Base-by-base conservation (phyloP, 2,797 vertebrate genomes). In the Halcyon chelicuti region DNA sequence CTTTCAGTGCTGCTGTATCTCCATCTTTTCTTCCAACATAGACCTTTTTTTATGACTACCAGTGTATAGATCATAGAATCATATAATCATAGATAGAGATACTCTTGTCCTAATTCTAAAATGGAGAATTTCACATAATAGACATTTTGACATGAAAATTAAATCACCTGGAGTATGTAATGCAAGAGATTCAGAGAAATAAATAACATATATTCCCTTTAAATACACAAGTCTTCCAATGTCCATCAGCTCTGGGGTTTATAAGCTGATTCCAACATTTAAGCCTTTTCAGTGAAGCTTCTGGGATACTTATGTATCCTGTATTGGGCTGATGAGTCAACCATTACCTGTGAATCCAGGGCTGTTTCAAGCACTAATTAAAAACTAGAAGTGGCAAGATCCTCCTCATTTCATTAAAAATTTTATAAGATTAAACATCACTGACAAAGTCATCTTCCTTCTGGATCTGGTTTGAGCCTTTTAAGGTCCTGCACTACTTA, bases 151-250 rank as follows among this genome's bases (percentile, higher is more conserved):
- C 84, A 89, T 57, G 33, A 86, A 80, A 91, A 93, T 68, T 75
- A 82, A 94, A 88, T 93, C 85, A 91, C 60, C n/a, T 68, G 49
- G 21, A 75, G 28, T 74, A 57, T 12, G 12, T 42, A 26, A 35
- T 78, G 74, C 65, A n/a, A 73, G 66, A 89, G n/a, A 92, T 62
- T 84, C 51, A 62, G 49, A 75, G 76, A 89, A 95, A 88, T 57
- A 92, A 90, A 89, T 58, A 31, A 49, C 44, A 14, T 33, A 20
- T 23, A 65, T 91, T 85, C 29, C 10, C 12, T 89, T 89, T 84
- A 96, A 88, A 82, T 42, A 31, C 5, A 66, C 23, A 75, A 76
- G 79, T 26, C 58, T 76, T 73, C 63, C 28, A 10, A 44, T 23
- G 14, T 67, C 55, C 78, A 44, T 70, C 63, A 76, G 1, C 23